Evolutionary conservation across 2,888 invertebrate species (phyloP), one percentile per base, ranked within the genome.

Genomic region (Chrysodeixis includens): DNA sequence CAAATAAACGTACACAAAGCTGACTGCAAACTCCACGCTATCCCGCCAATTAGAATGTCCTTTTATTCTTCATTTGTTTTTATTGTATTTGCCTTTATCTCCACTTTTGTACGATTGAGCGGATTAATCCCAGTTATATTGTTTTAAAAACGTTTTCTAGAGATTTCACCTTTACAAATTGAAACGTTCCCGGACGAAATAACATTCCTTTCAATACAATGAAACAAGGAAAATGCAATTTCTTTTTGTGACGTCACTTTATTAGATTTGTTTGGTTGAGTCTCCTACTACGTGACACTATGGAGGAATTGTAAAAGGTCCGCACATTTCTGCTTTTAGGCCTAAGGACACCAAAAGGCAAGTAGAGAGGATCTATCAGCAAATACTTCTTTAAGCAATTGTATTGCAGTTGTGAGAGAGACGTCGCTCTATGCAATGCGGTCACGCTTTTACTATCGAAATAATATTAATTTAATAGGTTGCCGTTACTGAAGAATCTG

Each of bases 181-280:
- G 80, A 72, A 76, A 76, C 61, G 67, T 80, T 73, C 69, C 55
- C 62, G 55, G 69, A 59, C 63, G 62, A 68, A 75, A 76, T 61
- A 75, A 75, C 71, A 74, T 80, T 76, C 61, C 62, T 63, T 69
- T 73, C 71, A 69, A 78, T 74, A 75, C 69, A 79, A 67, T 57
- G 62, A 76, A 62, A 69, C 69, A 55, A 49, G 58, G 56, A 71
- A 69, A 80, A 78, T 79, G 78, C 78, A 78, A 82, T 82, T 70
- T 76, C 58, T 73, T 74, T 76, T 69, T 62, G 62, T 65, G 66
- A 76, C 74, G 70, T 75, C 79, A 77, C 74, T 78, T 80, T 82
- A 84, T 82, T 82, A 77, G 71, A 82, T 83, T 83, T 84, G 75
- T 76, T 82, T 79, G 69, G 71, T 58, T 44, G 66, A 73, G 66